Conservation (phyloP, 2,888 invertebrate genomes). For the Hemicrepidius hirtus region DNA sequence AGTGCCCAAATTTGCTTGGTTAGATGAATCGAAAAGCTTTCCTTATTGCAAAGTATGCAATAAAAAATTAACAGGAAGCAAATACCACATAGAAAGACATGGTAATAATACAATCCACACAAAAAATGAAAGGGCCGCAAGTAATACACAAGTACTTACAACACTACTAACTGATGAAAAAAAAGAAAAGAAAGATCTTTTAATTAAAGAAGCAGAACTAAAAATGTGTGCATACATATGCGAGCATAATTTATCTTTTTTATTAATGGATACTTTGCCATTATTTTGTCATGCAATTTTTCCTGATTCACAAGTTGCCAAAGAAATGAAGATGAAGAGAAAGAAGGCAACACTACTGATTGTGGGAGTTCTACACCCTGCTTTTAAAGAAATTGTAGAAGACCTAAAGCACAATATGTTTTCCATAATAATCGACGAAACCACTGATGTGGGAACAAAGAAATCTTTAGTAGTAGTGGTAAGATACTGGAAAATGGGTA, state of each 20-base stretch:
- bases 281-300: background rate
- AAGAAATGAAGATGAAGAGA: background rate
- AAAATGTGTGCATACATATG: too few species aligned
- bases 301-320: constrained; percentile 2
- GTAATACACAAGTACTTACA: too few species aligned
- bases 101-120: too few species aligned
- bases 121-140: too few species aligned
- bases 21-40: too few species aligned
- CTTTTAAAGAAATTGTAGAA: background rate
- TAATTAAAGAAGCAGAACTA: too few species aligned
- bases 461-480: constrained; percentile 4
- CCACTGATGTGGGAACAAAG: constrained; percentile 15
- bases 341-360: constrained; percentile 24
- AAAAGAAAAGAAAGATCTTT: too few species aligned
- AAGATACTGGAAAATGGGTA: background rate
- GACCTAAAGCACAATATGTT: constrained; percentile 1
- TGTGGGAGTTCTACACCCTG: background rate
- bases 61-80: too few species aligned
- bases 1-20: too few species aligned
- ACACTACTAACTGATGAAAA: too few species aligned
- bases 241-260: constrained; percentile 10
- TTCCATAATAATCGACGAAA: constrained; percentile 20
- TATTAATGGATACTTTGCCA: constrained; percentile 2
- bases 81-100: too few species aligned
- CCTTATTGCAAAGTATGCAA: too few species aligned